Evolutionary conservation across 2,113 vertebrate species (phyloP).

Genomic region (Limanda limanda): DNA sequence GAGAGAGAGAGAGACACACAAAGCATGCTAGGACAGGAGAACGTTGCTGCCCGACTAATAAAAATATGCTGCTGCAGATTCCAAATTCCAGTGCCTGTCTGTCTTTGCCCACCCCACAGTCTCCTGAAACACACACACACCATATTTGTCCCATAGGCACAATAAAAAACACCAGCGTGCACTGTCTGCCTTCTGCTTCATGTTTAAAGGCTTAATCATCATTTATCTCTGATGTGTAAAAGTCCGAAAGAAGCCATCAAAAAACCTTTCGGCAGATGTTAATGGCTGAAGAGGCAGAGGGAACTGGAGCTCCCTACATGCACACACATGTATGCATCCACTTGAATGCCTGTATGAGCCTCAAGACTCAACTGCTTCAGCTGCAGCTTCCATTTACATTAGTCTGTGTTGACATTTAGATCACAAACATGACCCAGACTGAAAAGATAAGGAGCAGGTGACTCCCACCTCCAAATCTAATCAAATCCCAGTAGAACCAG

Average conservation of each 20-base stretch:
- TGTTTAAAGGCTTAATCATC: neutral
- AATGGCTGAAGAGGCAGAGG: neutral
- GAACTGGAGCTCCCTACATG: constrained; percentile 9
- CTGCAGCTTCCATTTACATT: neutral
- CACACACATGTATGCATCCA: constrained; percentile 46
- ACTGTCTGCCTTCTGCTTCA: neutral
- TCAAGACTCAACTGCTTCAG: neutral
- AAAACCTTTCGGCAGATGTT: constrained; percentile 10
- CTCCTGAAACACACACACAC: constrained; percentile 16
- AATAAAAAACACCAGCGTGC: neutral
- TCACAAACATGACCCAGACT: neutral
- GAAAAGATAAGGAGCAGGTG: neutral
- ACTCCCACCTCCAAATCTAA: neutral
- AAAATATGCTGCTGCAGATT: constrained; percentile 83
- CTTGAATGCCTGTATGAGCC: constrained; percentile 28
- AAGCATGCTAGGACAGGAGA: constrained; percentile 82
- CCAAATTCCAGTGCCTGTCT: constrained; percentile 81
- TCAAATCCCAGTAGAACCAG: neutral
- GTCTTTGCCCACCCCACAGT: constrained; percentile 67
- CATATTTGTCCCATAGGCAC: constrained; percentile 19
- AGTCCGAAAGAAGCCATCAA: neutral
- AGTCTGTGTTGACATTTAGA: neutral
- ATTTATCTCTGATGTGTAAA: constrained; percentile 16
- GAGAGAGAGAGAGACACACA: constrained; percentile 33
- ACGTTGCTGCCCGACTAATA: constrained; percentile 78